A percentile compares a stretch with the other conserved stretches of the same genome.
Evolutionary conservation across 2,797 vertebrate species (phyloP).

Genomic region (Molothrus ater): DNA sequence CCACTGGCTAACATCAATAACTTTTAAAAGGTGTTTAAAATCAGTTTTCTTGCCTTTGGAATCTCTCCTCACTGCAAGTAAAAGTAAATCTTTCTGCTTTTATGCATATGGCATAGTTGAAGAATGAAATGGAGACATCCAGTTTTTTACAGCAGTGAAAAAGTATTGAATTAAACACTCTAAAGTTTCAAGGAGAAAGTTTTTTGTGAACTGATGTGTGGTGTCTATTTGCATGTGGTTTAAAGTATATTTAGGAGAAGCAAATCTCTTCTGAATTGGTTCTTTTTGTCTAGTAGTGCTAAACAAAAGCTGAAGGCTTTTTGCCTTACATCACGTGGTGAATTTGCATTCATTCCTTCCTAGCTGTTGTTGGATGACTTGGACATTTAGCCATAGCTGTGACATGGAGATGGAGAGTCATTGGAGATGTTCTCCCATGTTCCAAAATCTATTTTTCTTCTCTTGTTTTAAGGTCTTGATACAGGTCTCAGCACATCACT

Average conservation of each 20-base stretch:
- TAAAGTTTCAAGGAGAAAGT: not conserved
- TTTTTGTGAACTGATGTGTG: not conserved
- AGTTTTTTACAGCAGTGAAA: not conserved
- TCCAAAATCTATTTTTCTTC: not conserved
- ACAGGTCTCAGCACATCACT: not conserved
- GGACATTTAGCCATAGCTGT: not conserved
- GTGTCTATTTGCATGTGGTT: not conserved
- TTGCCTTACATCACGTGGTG: fast-evolving
- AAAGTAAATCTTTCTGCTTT: not conserved
- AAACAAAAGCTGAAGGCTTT: not conserved
- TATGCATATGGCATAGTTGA: not conserved
- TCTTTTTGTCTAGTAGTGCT: not conserved
- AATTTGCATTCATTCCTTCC: not conserved
- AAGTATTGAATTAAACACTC: not conserved
- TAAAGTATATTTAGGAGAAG: not conserved
- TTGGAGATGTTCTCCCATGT: not conserved
- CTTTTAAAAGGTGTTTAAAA: not conserved
- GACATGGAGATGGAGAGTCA: not conserved
- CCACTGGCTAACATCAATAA: not conserved
- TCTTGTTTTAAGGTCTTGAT: not conserved
- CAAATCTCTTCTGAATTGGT: not conserved
- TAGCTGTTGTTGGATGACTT: not conserved
- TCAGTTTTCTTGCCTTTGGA: not conserved
- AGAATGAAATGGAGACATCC: not conserved
- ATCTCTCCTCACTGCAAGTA: not conserved